phyloP scores from a whole-genome alignment of 37 sponge, comb jelly and placozoan species.

The Spongilla lacustris region DNA sequence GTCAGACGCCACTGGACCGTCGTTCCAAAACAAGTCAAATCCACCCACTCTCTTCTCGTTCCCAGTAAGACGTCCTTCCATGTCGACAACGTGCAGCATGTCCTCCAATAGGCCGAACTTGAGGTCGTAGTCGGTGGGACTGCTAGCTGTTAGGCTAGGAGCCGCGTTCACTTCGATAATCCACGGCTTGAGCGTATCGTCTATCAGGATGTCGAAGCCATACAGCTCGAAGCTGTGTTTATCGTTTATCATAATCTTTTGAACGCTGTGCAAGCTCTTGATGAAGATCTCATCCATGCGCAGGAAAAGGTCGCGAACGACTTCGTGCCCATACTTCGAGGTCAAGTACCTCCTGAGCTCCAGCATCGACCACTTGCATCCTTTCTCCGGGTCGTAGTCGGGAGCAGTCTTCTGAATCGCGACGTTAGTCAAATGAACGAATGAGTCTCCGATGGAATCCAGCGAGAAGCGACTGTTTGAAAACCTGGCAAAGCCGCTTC shows the following conservation, averaged over 20 bases:
- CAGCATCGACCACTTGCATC: conserved; percentile 98
- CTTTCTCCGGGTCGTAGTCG: conserved; percentile 99
- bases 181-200: conserved; percentile 95
- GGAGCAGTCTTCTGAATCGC: conserved; percentile 99
- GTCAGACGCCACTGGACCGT: conserved; percentile 94
- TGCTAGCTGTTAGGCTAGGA: conserved; percentile 97
- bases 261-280: conserved; percentile 94
- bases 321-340: conserved; percentile 86
- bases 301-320: conserved; percentile 71
- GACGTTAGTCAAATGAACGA: conserved; percentile 97
- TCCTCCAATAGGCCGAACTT: conserved; percentile 95
- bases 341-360: conserved; percentile 85
- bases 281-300: conserved; percentile 92
- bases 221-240: conserved; percentile 99
- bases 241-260: conserved; percentile 97
- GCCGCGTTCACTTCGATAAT: conserved; percentile 98
- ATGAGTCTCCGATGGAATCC: conserved; percentile 90
- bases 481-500: conserved; percentile 98
- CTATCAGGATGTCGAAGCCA: conserved; percentile 98
- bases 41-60: conserved; percentile 96
- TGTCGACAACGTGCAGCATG: conserved; percentile 93
- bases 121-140: conserved; percentile 94
- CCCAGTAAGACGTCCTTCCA: conserved; percentile 91
- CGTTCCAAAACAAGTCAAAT: conserved; percentile 99
- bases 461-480: conserved; percentile 92